Percentiles rank a stretch among this genome's conserved stretches.
Conservation (phyloP, 2,113 vertebrate genomes). For the Globicephala melas region DNA sequence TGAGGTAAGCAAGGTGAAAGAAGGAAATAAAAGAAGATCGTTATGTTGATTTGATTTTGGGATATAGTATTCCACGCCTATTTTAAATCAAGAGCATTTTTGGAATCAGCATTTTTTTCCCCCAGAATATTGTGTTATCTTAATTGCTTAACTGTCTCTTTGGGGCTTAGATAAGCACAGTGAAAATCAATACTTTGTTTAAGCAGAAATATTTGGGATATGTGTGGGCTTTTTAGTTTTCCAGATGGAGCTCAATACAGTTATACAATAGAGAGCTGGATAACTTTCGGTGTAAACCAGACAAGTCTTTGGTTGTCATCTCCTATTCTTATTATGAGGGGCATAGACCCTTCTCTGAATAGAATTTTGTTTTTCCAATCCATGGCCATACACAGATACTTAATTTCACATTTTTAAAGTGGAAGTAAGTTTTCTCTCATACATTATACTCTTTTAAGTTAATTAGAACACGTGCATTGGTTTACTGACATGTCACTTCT, state of each 20-base stretch:
- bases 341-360: conserved; percentile 47
- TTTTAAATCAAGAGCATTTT: conserved; percentile 39
- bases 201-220: neutral
- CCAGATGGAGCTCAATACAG: conserved; percentile 15
- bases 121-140: conserved; percentile 8
- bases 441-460: neutral
- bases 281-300: conserved; percentile 37
- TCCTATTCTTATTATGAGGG: conserved; percentile 56
- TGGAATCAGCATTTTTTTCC: neutral
- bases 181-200: conserved; percentile 53
- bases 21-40: conserved; percentile 14
- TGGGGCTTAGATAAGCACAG: conserved; percentile 25
- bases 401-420: neutral
- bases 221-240: conserved; percentile 49
- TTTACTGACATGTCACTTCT: conserved; percentile 18
- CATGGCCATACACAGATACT: neutral
- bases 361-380: conserved; percentile 34
- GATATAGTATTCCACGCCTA: neutral
- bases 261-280: neutral
- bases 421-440: neutral
- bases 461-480: neutral
- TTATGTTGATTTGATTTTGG: conserved; percentile 36
- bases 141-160: neutral
- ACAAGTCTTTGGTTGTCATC: conserved; percentile 38
- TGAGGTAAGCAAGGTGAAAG: conserved; percentile 53